Conservation (phyloP, 2,113 vertebrate species). For the Nesoenas mayeri region DNA sequence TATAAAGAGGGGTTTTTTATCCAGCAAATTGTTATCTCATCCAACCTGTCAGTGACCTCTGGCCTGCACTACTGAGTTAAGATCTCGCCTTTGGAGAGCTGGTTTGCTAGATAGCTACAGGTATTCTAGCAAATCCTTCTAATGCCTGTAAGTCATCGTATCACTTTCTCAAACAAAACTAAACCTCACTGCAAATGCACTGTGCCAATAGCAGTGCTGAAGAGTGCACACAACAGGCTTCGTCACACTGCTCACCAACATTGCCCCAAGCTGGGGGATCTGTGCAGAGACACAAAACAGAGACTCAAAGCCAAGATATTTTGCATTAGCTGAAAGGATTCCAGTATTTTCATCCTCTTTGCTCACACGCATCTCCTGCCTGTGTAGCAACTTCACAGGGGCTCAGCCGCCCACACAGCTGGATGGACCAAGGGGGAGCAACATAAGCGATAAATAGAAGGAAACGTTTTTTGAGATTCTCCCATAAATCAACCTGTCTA, state of each 20-base stretch:
- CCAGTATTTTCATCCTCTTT: neutral
- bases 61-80: neutral
- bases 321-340: neutral
- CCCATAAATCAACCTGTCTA: neutral
- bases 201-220: neutral
- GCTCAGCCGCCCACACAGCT: neutral
- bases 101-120: neutral
- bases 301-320: neutral
- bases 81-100: neutral
- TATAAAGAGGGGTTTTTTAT: neutral
- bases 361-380: neutral
- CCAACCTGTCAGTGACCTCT: neutral
- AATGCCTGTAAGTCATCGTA: fast-evolving
- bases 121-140: neutral
- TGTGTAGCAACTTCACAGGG: neutral
- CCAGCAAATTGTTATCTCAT: neutral
- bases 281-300: neutral
- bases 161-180: neutral
- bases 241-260: neutral
- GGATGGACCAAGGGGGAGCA: neutral
- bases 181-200: neutral
- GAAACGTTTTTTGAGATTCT: neutral
- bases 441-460: fast-evolving
- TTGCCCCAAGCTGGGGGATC: neutral
- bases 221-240: too few relatives aligned